Base-by-base conservation (phyloP, 2,888 invertebrate genomes). In the Platycnemis pennipes region DNA sequence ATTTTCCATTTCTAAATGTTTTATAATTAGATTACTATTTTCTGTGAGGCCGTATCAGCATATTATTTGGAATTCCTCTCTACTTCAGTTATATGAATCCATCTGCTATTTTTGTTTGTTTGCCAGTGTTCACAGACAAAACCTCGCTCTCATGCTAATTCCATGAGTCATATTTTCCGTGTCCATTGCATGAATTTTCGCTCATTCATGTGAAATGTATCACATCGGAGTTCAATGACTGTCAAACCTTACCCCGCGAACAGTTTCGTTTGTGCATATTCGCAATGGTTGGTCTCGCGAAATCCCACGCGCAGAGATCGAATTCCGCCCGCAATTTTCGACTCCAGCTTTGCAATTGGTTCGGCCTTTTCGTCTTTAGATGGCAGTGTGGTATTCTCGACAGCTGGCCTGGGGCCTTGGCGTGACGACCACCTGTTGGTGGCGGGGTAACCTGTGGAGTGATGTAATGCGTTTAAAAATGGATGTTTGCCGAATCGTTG, bases 391-490 rank as follows among this genome's bases (percentile, higher is more conserved):
- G 42, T 91, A 22, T 69, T 44, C 63, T 37, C n/a, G 11, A 26
- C 37, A 37, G 37, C n/a, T 16, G 11, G 63, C 5, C n/a, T 37
- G 11, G 77, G 77, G 77, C 77, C 77, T 77, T 77, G 77, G 77
- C 31, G 77, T 77, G 77, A 77, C 45, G 91, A 37, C 63, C 91
- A 91, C 91, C 91, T 91, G 91, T 91, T 91, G 42, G 63, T 8
- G 63, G 63, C 44, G 31, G 77, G 77, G 31, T 22, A 53, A 37
- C 89, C 89, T 91, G 63, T 91, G 91, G 91, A 69, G 44, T 91
- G 91, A 91, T 69, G 91, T 91, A 91, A 91, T 91, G 31, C 31
- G 37, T 77, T 77, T 77, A 77, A 77, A 77, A 77, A 77, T 77
- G 77, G 37, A 77, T 77, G 87, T 87, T 87, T 46, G 44, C 87